These are phyloP conservation scores for Eumaeus atala DNA, from an alignment of 1,140 invertebrate genomes.

Conservation along the genomic window DNA sequence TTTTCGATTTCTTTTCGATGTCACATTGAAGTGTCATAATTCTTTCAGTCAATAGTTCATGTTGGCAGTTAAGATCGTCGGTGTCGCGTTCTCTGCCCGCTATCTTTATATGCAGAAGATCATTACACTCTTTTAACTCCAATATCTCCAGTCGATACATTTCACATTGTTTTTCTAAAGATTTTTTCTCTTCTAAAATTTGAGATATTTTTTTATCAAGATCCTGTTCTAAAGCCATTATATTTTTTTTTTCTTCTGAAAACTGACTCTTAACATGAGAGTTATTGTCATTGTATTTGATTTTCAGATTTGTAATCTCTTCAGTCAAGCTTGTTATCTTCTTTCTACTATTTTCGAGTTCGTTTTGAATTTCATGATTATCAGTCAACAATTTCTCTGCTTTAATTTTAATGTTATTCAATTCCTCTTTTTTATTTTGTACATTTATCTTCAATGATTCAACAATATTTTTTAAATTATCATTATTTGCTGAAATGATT, in stretches of 20 bases:
- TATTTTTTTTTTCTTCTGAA: no score
- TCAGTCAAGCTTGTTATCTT: conserved; percentile 7
- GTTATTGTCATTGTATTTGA: not conserved
- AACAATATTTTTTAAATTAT: conserved; percentile 57
- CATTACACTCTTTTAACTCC: conserved; percentile 30
- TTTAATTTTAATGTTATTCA: conserved; percentile 28
- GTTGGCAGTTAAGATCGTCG: conserved; percentile 28
- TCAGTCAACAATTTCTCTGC: not conserved
- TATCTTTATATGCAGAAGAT: conserved; percentile 21
- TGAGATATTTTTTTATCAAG: conserved; percentile 18
- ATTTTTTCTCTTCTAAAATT: conserved; percentile 20
- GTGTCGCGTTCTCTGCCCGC: conserved; percentile 27
- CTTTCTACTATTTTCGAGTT: conserved; percentile 4
- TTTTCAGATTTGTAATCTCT: conserved; percentile 19
- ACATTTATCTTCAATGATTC: conserved; percentile 41
- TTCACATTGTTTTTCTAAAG: conserved; percentile 25
- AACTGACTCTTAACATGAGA: not conserved
- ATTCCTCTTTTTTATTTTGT: conserved; percentile 40
- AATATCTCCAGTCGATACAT: conserved; percentile 21
- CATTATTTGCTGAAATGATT: conserved; percentile 53
- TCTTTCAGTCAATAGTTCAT: conserved; percentile 26
- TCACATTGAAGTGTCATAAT: conserved; percentile 31
- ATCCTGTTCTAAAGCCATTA: not conserved
- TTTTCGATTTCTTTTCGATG: conserved; percentile 30
- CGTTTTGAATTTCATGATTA: not conserved